Evolutionary conservation across 2,113 vertebrate genomes (phyloP).

Genomic region (Pomatostomus ruficeps): DNA sequence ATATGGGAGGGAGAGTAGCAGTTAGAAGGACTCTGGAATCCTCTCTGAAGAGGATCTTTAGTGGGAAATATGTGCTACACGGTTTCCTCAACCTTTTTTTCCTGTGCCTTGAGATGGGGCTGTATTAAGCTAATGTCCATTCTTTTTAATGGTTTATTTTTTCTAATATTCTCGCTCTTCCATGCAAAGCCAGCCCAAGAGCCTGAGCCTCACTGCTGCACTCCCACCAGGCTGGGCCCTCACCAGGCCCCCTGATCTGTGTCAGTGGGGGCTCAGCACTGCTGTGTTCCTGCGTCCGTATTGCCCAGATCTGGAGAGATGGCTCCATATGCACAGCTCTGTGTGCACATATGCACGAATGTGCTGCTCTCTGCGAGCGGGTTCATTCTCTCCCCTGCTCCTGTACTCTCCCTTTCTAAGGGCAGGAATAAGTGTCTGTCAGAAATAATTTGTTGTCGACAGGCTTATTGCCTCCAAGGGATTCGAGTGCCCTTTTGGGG

Average conservation of each 20-base stretch:
- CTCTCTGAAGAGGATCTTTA: not conserved
- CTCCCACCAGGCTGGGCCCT: not conserved
- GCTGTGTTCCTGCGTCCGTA: not conserved
- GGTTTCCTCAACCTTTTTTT: not conserved
- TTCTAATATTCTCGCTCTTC: not conserved
- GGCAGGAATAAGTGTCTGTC: conserved; percentile 36
- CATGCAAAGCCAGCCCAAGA: not conserved
- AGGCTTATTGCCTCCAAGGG: conserved; percentile 35
- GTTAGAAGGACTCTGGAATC: rapidly evolving
- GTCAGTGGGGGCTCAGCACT: not conserved
- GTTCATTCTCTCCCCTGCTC: not conserved
- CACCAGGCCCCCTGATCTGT: not conserved
- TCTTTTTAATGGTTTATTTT: not conserved
- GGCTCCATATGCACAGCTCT: not conserved
- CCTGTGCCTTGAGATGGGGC: not conserved
- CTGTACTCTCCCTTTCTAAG: not conserved
- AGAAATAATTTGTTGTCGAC: conserved; percentile 28
- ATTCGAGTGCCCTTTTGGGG: conserved; percentile 36
- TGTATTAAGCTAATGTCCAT: not conserved
- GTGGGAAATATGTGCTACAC: rapidly evolving
- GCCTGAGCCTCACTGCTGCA: rapidly evolving
- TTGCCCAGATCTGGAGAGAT: not conserved
- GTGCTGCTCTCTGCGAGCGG: not conserved
- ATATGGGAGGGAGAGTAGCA: not conserved
- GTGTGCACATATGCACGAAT: not conserved